Evolutionary conservation across 2,797 vertebrate species (phyloP).

Genomic region (Lepidocolaptes lacrymiger): DNA sequence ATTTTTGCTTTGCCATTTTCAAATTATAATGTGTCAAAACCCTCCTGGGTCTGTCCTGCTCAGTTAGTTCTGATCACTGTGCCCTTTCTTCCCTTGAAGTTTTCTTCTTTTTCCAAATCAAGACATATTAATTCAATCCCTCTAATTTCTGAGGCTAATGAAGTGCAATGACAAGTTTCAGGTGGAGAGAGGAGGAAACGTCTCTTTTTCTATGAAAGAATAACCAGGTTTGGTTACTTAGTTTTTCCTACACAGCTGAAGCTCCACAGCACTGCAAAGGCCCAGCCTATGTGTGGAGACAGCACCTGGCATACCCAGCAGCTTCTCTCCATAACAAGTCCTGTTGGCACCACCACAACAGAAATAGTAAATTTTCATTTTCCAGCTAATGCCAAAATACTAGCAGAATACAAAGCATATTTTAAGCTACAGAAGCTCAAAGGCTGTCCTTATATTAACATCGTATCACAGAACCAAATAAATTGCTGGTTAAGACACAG

Average conservation of each 20-base stretch:
- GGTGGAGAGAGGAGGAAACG: not conserved
- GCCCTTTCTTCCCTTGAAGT: conserved; percentile 33
- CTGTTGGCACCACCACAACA: not conserved
- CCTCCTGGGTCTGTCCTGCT: conserved; percentile 61
- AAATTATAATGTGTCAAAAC: conserved; percentile 56
- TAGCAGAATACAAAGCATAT: not conserved
- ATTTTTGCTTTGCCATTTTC: conserved; percentile 50
- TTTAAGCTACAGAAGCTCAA: not conserved
- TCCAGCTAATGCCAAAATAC: not conserved
- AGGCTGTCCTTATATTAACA: not conserved
- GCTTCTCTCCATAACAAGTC: not conserved
- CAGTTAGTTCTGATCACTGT: conserved; percentile 35
- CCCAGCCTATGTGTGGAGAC: not conserved
- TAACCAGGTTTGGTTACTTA: not conserved
- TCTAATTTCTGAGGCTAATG: not conserved
- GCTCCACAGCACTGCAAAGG: not conserved
- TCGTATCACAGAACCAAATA: not conserved
- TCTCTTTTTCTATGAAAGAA: not conserved
- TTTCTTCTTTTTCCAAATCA: not conserved
- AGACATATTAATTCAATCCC: not conserved
- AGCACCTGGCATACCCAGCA: not conserved
- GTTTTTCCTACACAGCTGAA: not conserved
- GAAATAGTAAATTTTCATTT: not conserved
- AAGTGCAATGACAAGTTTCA: not conserved
- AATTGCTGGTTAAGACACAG: not conserved